Evolutionary conservation across 2,113 vertebrate species (phyloP), one percentile per base, ranked within the genome.

Genomic region (Crotalus helleri): DNA sequence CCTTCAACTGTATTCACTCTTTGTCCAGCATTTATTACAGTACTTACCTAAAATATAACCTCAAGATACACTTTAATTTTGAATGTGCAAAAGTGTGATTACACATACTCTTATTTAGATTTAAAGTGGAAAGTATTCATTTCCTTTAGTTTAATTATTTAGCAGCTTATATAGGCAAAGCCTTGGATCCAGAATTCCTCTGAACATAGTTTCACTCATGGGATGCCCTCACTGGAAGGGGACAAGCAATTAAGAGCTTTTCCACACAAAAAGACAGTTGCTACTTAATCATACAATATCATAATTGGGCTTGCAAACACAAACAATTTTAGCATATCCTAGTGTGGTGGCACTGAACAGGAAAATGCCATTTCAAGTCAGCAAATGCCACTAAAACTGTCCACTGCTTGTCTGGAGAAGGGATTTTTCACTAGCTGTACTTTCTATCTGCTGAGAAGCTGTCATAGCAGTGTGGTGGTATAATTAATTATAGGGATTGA

Each of bases 121-220:
- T 96, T 95, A 91, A 93, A 95, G 95, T 93, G 96, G 95, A 95
- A 97, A 96, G 92, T 94, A 97, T 97, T 97, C 95, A 96, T 96
- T 97, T 96, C 96, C 95, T 94, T 92, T 91, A 94, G 94, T 96
- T 98, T 96, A 97, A 98, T 98, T 98, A 97, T 97, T 98, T 96
- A 97, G 85, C 10, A 97, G 97, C 96, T 29, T 54, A n/a, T 55
- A 21, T 15, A 87, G 85, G 85, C 85, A 87, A 26, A 87, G 85
- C 12, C 26, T 9, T 87, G 86, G 51, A n/a, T 87, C 51, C 86
- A 87, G 29, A 54, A 33, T 7, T 87, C 5, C 86, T n/a, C 12
- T 87, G 17, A 87, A 53, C 51, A 87, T 29, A 54, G 29, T 15
- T 88, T 54, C 29, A 88, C 51, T 55, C 26, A n/a, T 19, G 17